These are phyloP conservation scores for Melospiza georgiana DNA, from an alignment of 2,113 vertebrate genomes.

Conservation along the genomic window DNA sequence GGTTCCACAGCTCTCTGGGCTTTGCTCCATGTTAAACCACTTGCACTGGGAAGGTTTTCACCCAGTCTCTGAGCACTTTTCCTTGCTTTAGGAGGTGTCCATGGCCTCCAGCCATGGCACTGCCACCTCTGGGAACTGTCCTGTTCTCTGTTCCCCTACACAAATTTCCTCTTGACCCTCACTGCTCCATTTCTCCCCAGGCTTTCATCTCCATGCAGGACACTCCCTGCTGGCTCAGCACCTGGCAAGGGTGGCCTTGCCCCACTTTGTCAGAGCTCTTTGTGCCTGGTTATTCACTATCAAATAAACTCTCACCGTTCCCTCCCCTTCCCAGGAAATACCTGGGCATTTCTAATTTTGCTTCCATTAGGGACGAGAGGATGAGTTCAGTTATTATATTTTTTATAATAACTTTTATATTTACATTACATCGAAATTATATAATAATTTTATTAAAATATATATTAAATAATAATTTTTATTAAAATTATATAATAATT, in stretches of 20 bases:
- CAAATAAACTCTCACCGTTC: not conserved
- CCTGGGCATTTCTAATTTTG: not conserved
- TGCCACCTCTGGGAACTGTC: not conserved
- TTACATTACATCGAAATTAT: too few species aligned
- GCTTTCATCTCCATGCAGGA: not conserved
- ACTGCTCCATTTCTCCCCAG: not conserved
- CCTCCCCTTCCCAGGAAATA: not conserved
- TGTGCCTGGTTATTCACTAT: not conserved
- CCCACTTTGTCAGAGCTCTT: not conserved
- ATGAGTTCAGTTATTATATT: not conserved
- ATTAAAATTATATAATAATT: too few species aligned
- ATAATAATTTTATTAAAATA: too few species aligned
- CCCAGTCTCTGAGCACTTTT: not conserved
- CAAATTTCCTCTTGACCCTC: not conserved
- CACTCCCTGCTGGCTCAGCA: not conserved
- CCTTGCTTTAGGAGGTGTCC: not conserved
- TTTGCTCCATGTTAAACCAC: not conserved
- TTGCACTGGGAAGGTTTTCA: not conserved
- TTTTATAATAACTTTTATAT: too few species aligned
- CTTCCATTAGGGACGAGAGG: not conserved
- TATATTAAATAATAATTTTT: too few species aligned
- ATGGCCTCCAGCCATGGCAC: not conserved
- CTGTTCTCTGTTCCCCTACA: too few species aligned
- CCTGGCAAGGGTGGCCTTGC: too few species aligned
- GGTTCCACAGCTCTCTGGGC: not conserved